These are phyloP conservation scores for Troglohyphantes excavatus DNA, from an alignment of 2,888 invertebrate genomes.

Conservation along the genomic window DNA sequence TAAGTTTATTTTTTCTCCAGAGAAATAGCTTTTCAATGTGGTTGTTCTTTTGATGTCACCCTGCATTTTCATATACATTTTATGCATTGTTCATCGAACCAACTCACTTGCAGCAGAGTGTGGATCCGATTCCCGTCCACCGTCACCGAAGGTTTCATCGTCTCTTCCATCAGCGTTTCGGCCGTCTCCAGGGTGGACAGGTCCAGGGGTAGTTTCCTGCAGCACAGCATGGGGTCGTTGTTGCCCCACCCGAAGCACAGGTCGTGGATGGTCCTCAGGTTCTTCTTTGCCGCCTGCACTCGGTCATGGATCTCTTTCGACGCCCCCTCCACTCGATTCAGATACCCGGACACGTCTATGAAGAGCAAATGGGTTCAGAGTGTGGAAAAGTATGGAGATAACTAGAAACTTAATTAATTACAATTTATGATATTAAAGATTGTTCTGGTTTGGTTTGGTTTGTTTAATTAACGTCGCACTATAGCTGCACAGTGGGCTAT, in stretches of 20 bases:
- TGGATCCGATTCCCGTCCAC: constrained; percentile 89
- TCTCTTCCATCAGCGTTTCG: constrained; percentile 82
- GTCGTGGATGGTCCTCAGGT: constrained; percentile 89
- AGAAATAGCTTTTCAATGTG: no score
- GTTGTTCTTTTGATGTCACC: no score
- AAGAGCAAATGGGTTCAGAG: constrained; percentile 75
- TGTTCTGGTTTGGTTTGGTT: no score
- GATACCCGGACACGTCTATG: constrained; percentile 90
- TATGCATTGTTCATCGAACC: no score
- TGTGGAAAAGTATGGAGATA: no score
- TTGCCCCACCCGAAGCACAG: constrained; percentile 92
- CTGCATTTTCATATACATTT: no score
- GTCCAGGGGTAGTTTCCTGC: constrained; percentile 34
- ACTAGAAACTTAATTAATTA: no score
- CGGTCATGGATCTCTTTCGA: constrained; percentile 91
- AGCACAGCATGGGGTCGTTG: constrained; percentile 50
- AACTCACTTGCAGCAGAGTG: constrained; percentile 85
- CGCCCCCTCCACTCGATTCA: constrained; percentile 89
- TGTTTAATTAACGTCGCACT: no score
- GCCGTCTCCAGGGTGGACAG: constrained; percentile 17
- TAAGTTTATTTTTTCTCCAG: no score
- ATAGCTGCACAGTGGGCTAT: no score
- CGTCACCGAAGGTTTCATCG: constrained; percentile 90
- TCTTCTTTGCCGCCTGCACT: constrained; percentile 91
- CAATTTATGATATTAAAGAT: no score